These are phyloP conservation scores for Sparidentex hasta DNA, from an alignment of 2,797 vertebrate genomes.

Conservation along the genomic window DNA sequence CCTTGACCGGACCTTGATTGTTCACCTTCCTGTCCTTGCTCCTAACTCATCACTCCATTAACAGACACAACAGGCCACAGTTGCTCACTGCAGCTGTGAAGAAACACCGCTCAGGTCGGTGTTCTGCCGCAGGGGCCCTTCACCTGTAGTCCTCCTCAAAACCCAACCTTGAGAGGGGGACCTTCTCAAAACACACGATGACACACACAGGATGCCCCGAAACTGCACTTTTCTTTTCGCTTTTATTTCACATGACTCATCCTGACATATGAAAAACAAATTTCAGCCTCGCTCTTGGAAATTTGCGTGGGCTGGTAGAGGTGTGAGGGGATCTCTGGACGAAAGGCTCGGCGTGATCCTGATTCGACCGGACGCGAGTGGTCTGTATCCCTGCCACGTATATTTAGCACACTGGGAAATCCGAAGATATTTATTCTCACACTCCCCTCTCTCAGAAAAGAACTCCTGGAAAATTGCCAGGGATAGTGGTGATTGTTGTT, in stretches of 20 bases:
- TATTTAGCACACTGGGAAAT: conserved; percentile 54
- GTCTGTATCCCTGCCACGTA: conserved; percentile 39
- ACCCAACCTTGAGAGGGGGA: conserved; percentile 14
- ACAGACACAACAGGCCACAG: conserved; percentile 24
- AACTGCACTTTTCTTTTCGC: conserved; percentile 25
- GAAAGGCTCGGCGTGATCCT: conserved; percentile 41
- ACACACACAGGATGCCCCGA: conserved; percentile 3
- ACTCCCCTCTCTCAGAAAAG: conserved; percentile 38
- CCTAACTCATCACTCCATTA: conserved; percentile 20
- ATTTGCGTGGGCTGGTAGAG: conserved; percentile 56
- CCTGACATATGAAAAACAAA: conserved; percentile 66
- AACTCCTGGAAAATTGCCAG: conserved; percentile 53
- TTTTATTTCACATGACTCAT: conserved; percentile 54
- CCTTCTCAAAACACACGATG: conserved; percentile 2
- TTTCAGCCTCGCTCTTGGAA: conserved; percentile 44
- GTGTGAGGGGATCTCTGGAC: conserved; percentile 47
- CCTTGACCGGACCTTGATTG: neutral
- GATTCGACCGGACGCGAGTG: conserved; percentile 48
- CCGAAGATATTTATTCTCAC: conserved; percentile 53
- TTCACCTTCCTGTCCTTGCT: conserved; percentile 33
- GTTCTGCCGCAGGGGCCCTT: conserved; percentile 37
- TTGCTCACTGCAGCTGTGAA: conserved; percentile 36
- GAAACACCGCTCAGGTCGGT: conserved; percentile 35
- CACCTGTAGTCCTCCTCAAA: conserved; percentile 46
- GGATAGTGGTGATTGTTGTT: conserved; percentile 54